Base-by-base conservation (phyloP, 2,113 vertebrate species). In the Colaptes auratus region DNA sequence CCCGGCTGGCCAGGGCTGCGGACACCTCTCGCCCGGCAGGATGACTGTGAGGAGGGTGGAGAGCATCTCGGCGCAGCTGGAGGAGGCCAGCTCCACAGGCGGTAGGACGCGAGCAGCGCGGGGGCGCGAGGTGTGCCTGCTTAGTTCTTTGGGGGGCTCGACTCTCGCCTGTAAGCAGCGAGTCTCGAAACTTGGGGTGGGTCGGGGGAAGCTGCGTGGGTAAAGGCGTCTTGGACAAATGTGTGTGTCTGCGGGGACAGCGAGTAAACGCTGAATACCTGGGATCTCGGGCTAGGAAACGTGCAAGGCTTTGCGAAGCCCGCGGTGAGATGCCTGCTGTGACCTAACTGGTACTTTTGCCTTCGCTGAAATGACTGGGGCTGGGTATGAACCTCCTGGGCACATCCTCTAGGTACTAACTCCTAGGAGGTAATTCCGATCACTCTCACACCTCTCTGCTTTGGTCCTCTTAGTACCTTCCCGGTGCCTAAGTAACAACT, bases 51-150 rank as follows among this genome's bases (percentile, higher is more conserved):
- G 98, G 92, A 96, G 98, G 90, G 98, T 98, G 97, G 98, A 98
- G 72, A 99, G 98, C 97, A 96, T 98, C 88, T 99, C 98, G 12
- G 98, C 97, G 30, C 98, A 97, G 78, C 98, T 99, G 98, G 98
- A 99, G 82, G 98, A 98, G 67, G 97, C 97, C 75, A 96, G 96
- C 88, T 98, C 98, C 65, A 97, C 98, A 93, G 97, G 98, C 96
- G 99, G 99, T 99, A 98, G 98, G 98, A 98, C 92, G 58, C 30
- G 63, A 31, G 73, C 46, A 6, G 35, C 58, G 42, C 3, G 64
- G 19, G n/a, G 48, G 80, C 12, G 71, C 64, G 71, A 60, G 65
- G 53, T 4, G 71, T 56, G 42, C 8, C 31, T 55, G 14, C 50
- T 1, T 31, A 89, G 48, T 95, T 88, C 23, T 53, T 70, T 2